Evolutionary conservation across 2,797 vertebrate species (phyloP), one percentile per base, ranked within the genome.

Genomic region (Halcyon badia): DNA sequence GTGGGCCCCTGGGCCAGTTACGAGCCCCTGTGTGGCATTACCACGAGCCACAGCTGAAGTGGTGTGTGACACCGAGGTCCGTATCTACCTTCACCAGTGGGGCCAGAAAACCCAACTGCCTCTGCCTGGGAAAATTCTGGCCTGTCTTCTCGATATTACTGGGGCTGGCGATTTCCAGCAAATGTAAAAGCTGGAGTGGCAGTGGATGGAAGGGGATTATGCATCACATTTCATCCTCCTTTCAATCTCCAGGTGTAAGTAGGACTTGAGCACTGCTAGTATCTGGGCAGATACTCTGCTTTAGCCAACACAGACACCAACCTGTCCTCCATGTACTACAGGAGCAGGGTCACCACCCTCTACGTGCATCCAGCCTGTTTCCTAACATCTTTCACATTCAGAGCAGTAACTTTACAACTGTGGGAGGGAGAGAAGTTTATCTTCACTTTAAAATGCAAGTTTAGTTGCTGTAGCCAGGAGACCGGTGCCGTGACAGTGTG

Each of bases 111-210:
- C 24, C 9, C 30, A 58, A 1, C n/a, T 5, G 46, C 8, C 14
- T 81, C 46, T 78, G 26, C 14, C 56, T 57, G 22, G 6, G 10
- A 5, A 20, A 22, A 37, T 37, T 78, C 48, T 2, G 1, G 17
- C 1, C 0, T n/a, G 21, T 46, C 9, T 83, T 5, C 13, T 0
- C 0, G 54, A n/a, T 49, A 76, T 14, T 1, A 1, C 17, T 18
- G 12, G 5, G 30, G 41, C 4, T 60, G 60, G 37, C 9, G n/a
- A 14, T 28, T 62, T 68, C 35, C 69, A 68, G 33, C 30, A 49
- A 54, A 25, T 5, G 17, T 22, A 24, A 39, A 24, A 58, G 20
- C 3, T 37, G 41, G 41, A 65, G 20, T 0, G 0, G 15, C 51
- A 37, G 31, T 12, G 39, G 25, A 8, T 81, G 33, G 65, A 31